A percentile compares a stretch with the other conserved stretches of the same genome.
Conservation (phyloP, 2,113 vertebrate genomes). For the Mola mola region DNA sequence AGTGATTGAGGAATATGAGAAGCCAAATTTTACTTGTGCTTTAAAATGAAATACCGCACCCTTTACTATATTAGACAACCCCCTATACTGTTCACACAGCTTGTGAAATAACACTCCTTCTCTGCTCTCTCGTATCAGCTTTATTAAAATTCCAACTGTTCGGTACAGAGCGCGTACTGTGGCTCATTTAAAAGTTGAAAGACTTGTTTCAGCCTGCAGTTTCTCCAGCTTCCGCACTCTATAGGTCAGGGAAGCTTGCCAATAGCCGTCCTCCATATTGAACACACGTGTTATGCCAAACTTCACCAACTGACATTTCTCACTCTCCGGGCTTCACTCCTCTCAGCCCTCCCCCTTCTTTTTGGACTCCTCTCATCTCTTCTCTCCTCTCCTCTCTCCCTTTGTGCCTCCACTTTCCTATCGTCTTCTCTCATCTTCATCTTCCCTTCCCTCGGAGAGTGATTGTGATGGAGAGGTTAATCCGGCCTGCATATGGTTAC, state of each 20-base stretch:
- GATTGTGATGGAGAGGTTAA: constrained; percentile 76
- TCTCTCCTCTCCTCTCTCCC: constrained; percentile 46
- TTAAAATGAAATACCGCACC: constrained; percentile 17
- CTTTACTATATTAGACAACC: constrained; percentile 4
- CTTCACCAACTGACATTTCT: constrained; percentile 68
- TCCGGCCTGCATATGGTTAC: constrained; percentile 76
- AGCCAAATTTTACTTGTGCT: too few relatives aligned
- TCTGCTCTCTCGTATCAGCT: constrained; percentile 40
- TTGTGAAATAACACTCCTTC: constrained; percentile 22
- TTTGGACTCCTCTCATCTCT: constrained; percentile 54
- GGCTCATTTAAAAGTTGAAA: constrained; percentile 76
- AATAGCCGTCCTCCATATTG: constrained; percentile 72
- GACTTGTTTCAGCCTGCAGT: constrained; percentile 65
- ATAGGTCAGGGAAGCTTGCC: constrained; percentile 74
- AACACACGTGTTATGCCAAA: constrained; percentile 71
- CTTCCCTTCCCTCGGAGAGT: constrained; percentile 48
- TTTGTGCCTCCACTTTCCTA: constrained; percentile 18
- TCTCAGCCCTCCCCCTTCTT: constrained; percentile 48
- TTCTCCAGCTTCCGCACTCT: constrained; percentile 67
- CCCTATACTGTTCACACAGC: neutral
- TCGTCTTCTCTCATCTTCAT: constrained; percentile 19
- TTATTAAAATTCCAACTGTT: constrained; percentile 68
- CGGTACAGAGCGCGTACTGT: constrained; percentile 61
- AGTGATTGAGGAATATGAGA: too few relatives aligned
- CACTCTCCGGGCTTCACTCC: constrained; percentile 59